Conservation (phyloP, 2,888 invertebrate species). For the Parascotia fuliginaria region DNA sequence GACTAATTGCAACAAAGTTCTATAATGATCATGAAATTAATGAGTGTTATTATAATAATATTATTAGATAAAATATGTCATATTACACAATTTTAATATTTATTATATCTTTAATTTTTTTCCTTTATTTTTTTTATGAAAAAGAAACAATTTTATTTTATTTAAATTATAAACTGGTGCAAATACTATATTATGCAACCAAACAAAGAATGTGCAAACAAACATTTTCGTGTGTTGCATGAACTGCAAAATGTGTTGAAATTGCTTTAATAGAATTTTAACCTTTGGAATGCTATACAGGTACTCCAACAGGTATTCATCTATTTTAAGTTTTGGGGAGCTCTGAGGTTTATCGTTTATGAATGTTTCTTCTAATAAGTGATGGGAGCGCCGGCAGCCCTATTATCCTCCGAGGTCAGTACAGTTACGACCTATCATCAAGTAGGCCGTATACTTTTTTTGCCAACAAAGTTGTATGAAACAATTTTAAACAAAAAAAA, state of each 20-base stretch:
- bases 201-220: constrained; percentile 19
- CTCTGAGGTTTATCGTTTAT: no score
- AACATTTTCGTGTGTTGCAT: constrained; percentile 12
- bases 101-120: neutral
- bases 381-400: no score
- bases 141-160: neutral
- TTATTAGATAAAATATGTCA: neutral
- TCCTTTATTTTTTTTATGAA: neutral
- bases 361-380: no score
- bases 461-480: no score
- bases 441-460: no score
- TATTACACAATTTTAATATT: neutral
- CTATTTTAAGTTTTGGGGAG: no score
- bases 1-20: no score
- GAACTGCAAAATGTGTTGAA: neutral
- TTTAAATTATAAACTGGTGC: constrained; percentile 10
- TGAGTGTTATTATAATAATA: neutral
- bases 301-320: no score
- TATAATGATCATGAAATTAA: neutral
- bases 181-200: constrained; percentile 2
- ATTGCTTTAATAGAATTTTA: no score
- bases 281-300: neutral
- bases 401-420: no score
- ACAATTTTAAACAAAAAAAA: no score
- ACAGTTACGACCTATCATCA: no score